These are phyloP conservation scores for Amblyopsis hoosieri DNA, from an alignment of 2,797 vertebrate genomes.

Conservation along the genomic window DNA sequence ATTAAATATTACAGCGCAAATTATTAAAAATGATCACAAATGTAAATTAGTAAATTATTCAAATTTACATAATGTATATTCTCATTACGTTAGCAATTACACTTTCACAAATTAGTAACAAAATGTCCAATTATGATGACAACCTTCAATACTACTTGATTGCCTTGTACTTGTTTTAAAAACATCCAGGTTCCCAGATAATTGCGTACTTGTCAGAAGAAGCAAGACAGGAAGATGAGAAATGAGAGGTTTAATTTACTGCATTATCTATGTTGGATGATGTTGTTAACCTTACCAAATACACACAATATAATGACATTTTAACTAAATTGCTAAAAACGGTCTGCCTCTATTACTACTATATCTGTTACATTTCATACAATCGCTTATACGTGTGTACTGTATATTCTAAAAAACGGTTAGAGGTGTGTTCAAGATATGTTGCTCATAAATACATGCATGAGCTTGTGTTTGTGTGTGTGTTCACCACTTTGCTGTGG, in stretches of 20 bases:
- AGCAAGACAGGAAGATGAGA: slow-evolving; percentile 9
- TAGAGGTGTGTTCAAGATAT: slow-evolving; percentile 51
- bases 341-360: too few species aligned
- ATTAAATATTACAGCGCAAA: too few species aligned
- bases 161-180: neutral
- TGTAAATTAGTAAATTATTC: too few species aligned
- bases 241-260: slow-evolving; percentile 13
- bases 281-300: slow-evolving; percentile 37
- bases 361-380: too few species aligned
- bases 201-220: neutral
- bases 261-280: slow-evolving; percentile 22
- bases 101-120: neutral
- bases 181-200: too few species aligned
- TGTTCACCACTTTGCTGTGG: slow-evolving; percentile 56
- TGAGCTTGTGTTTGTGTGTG: slow-evolving; percentile 28
- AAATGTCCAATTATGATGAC: too few species aligned
- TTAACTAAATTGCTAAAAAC: too few species aligned
- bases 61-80: neutral
- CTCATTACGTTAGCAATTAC: neutral
- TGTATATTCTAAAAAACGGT: neutral
- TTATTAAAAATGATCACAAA: too few species aligned
- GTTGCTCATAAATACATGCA: slow-evolving; percentile 24
- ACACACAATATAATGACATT: slow-evolving; percentile 19
- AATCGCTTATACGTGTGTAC: too few species aligned
- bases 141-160: too few species aligned